Conservation (phyloP, 2,888 invertebrate genomes). For the Phlogophora meticulosa region DNA sequence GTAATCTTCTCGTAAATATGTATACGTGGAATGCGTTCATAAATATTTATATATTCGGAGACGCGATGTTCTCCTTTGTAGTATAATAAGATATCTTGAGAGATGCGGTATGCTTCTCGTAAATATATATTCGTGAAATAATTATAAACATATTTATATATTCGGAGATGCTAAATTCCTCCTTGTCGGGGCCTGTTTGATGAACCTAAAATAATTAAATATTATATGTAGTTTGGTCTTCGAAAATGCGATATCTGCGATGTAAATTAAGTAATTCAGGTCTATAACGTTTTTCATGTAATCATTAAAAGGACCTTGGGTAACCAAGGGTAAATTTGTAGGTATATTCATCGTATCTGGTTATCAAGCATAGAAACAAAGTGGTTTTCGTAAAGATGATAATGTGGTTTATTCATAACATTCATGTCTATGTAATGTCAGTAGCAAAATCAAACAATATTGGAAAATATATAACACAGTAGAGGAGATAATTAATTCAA, state of each 20-base stretch:
- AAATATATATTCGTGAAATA: not conserved
- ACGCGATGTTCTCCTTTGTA: no score
- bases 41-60: no score
- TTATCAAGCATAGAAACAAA: slow-evolving; percentile 32
- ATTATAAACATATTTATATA: not conserved
- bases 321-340: not conserved
- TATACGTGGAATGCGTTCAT: no score
- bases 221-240: no score
- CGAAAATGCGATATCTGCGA: not conserved
- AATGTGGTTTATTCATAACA: not conserved
- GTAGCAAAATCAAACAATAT: slow-evolving; percentile 19
- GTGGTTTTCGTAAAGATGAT: not conserved
- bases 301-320: not conserved
- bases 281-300: not conserved
- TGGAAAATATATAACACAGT: slow-evolving; percentile 20
- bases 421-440: slow-evolving; percentile 8
- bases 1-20: no score
- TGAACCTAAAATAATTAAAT: no score
- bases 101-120: slow-evolving; percentile 1
- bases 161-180: not conserved
- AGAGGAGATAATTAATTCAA: slow-evolving; percentile 4
- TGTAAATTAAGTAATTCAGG: not conserved
- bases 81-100: not conserved
- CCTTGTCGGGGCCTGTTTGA: no score
- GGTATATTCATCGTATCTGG: slow-evolving; percentile 8